Evolutionary conservation across 1,140 invertebrate genomes (phyloP), one percentile per base, ranked within the genome.

Genomic region (Caligus rogercresseyi): DNA sequence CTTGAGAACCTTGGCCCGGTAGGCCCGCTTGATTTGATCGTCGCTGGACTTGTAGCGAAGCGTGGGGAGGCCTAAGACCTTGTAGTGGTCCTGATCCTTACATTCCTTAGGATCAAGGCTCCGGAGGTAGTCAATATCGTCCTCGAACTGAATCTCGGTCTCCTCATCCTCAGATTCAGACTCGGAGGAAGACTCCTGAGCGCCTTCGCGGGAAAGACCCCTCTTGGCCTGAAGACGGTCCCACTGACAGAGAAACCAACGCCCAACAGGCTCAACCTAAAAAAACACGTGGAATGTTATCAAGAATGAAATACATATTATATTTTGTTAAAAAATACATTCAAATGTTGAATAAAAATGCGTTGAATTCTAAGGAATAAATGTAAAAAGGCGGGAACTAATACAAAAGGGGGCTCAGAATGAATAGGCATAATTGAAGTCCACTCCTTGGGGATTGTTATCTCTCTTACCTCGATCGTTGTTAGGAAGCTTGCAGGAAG

Each of bases 51-150:
- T 81, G 69, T 79, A 79, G 52, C 90, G 78, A 56, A 88, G 73
- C 64, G 84, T 82, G 69, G 82, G 82, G 64, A 98, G 78, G 31
- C 93, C 92, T 57, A 98, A 74, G 18, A 98, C 89, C 54, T 83
- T 83, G 75, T 97, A 98, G 75, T 97, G 91, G 73, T 96, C 93
- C 77, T 96, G 92, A 70, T 89, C 82, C 77, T 81, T 69, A 25
- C 57, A 63, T 52, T 65, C 64, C 71, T 88, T 91, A n/a, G 92
- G 92, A 76, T 96, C 88, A 59, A 97, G 76, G 25, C 85, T 87
- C 66, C 86, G 78, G 20, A 96, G 75, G 71, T 89, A 91, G 60
- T 81, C 79, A 2, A 90, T 80, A 74, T 95, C 84, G 66, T 89
- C 86, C 67, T 88, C 85, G 58, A 71, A 67, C 61, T 71, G 69